phyloP scores from a whole-genome alignment of 2,888 invertebrate species.

The Dolichomitus sp. region DNA sequence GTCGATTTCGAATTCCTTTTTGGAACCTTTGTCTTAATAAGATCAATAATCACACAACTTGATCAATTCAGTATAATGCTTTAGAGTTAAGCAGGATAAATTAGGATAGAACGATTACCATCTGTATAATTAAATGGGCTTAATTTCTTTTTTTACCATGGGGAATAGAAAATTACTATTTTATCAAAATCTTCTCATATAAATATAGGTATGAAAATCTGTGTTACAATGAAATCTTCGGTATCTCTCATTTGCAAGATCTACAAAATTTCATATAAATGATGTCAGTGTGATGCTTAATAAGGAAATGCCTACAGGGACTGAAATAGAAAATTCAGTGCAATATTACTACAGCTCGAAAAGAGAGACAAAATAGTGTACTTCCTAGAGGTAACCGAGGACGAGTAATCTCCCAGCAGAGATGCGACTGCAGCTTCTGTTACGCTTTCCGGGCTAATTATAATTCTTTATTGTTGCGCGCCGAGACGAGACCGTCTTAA shows the following conservation, averaged over 20 bases:
- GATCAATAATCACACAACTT: neutral
- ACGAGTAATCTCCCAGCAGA: slow-evolving; percentile 5
- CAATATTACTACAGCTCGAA: neutral
- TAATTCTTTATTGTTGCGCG: slow-evolving; percentile 56
- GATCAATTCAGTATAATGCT: neutral
- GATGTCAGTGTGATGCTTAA: neutral
- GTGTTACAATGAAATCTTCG: neutral
- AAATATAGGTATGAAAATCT: neutral
- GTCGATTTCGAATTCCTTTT: neutral
- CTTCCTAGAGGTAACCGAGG: neutral
- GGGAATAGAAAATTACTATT: no score
- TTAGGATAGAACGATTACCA: no score
- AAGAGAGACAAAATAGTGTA: slow-evolving; percentile 16
- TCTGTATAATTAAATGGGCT: no score
- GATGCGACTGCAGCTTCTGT: slow-evolving; percentile 31
- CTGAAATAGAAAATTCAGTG: neutral
- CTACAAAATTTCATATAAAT: neutral
- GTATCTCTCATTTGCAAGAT: neutral
- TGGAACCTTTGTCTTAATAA: neutral
- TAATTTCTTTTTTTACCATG: no score
- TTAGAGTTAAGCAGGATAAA: neutral
- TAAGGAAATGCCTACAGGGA: neutral
- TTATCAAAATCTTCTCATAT: neutral
- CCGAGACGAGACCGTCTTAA: slow-evolving; percentile 40
- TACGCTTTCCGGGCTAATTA: slow-evolving; percentile 56